Base-by-base conservation (phyloP, 2,797 vertebrate genomes). In the Neomorphus geoffroyi region DNA sequence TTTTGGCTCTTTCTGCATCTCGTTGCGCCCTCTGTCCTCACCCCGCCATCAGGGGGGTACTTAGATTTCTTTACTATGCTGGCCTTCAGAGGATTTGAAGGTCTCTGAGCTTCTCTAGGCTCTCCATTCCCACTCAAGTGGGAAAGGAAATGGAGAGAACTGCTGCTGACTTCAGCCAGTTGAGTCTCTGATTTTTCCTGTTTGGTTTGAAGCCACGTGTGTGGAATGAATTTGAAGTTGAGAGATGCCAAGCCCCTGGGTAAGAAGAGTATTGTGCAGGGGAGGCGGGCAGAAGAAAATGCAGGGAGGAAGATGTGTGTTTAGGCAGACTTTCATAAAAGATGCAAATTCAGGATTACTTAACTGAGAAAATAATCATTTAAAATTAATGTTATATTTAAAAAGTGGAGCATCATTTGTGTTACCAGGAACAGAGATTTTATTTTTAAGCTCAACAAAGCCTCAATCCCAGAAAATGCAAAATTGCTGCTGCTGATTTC, bases 401-500 rank as follows among this genome's bases (percentile, higher is more conserved):
- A 80, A 92, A 94, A 85, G 41, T 67, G 32, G 75, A 91, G 33
- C 60, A 39, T 92, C 35, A 6, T 65, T 92, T 77, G 4, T 91
- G 33, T 86, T 86, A 93, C 88, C 50, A 92, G 48, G 41, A 90
- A 46, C 3, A 3, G 53, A 73, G 74, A 57, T 79, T 65, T 79
- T 86, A n/a, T 50, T 96, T 96, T 84, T 93, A 90, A 95, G 71
- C 41, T 58, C 22, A 74, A 33, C 53, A 89, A 94, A 94, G 84
- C 64, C 60, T 80, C 60, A 86, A 94, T 91, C 62, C 45, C 70
- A 73, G 28, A 69, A 93, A 86, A 93, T 77, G 77, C 60, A 81
- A 80, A 96, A 71, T 39, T 85, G 53, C 53, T 77, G 58, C 10
- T 85, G 91, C 65, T 92, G 35, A 71, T 70, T 96, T 93, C 78